These are phyloP conservation scores for Plebejus melissa DNA, from an alignment of 2,888 invertebrate species.

Conservation along the genomic window DNA sequence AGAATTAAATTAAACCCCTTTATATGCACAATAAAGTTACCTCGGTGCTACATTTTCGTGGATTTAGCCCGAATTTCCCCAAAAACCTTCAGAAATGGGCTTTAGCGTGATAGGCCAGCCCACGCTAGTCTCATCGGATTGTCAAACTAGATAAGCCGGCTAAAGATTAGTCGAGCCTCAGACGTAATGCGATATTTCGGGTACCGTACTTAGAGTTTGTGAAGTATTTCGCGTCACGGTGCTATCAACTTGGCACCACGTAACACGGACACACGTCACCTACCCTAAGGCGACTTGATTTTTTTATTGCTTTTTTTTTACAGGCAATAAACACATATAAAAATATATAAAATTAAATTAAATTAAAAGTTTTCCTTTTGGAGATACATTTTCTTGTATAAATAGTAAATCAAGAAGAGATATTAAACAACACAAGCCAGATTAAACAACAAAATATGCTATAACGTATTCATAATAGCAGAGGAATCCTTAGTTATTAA, in stretches of 20 bases:
- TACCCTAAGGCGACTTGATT: no score
- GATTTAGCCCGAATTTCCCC: neutral
- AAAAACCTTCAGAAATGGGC: neutral
- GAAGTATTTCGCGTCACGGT: neutral
- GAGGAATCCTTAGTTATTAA: neutral
- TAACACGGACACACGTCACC: neutral
- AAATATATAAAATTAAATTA: no score
- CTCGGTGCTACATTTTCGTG: neutral
- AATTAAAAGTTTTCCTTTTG: no score
- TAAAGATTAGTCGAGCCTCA: neutral
- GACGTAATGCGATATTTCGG: neutral
- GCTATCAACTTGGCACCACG: neutral
- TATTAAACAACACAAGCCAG: no score
- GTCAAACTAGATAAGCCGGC: neutral
- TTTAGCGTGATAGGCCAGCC: neutral
- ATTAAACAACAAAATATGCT: neutral
- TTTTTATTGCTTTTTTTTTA: no score
- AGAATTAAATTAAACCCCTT: conserved; percentile 2
- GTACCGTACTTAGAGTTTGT: neutral
- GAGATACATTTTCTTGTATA: neutral
- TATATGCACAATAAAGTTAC: conserved; percentile 5
- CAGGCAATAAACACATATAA: no score
- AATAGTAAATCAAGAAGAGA: no score
- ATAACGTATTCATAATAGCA: neutral
- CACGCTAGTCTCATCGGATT: neutral